These are phyloP conservation scores for Camponotus pennsylvanicus DNA, from an alignment of 1,140 invertebrate species.

Conservation along the genomic window DNA sequence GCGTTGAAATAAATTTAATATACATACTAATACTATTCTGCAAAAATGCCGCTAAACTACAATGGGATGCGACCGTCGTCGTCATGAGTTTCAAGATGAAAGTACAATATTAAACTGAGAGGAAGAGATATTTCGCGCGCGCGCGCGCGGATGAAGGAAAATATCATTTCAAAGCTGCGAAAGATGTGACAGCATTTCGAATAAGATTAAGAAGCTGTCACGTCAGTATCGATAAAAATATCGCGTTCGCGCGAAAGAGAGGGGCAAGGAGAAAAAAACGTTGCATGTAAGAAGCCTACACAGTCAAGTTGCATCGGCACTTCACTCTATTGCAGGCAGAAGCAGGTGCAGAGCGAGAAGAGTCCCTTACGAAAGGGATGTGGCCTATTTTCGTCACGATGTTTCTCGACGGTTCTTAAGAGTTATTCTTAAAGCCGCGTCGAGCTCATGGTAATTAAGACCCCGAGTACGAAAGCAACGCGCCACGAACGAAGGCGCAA, in stretches of 20 bases:
- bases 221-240: conserved; percentile 34
- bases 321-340: conserved; percentile 51
- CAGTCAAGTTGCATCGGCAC: conserved; percentile 15
- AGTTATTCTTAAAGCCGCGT: conserved; percentile 52
- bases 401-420: conserved; percentile 66
- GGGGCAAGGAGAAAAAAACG: background rate
- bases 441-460: conserved; percentile 65
- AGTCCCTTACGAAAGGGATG: conserved; percentile 49
- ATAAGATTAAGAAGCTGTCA: conserved; percentile 23
- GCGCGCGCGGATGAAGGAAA: conserved; percentile 1
- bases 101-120: conserved; percentile 29
- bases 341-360: conserved; percentile 43
- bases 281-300: conserved; percentile 43
- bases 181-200: background rate
- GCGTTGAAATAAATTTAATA: background rate
- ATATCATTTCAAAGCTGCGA: conserved; percentile 17
- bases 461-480: conserved; percentile 26
- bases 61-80: background rate
- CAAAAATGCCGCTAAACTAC: background rate
- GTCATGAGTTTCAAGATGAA: conserved; percentile 18
- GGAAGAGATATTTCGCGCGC: background rate
- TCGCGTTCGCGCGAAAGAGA: background rate
- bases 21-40: background rate
- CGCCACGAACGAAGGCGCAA: conserved; percentile 47
- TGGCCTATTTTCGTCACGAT: conserved; percentile 67